Evolutionary conservation across 1,140 invertebrate genomes (phyloP).

Genomic region (Daktulosphaira vitifoliae): DNA sequence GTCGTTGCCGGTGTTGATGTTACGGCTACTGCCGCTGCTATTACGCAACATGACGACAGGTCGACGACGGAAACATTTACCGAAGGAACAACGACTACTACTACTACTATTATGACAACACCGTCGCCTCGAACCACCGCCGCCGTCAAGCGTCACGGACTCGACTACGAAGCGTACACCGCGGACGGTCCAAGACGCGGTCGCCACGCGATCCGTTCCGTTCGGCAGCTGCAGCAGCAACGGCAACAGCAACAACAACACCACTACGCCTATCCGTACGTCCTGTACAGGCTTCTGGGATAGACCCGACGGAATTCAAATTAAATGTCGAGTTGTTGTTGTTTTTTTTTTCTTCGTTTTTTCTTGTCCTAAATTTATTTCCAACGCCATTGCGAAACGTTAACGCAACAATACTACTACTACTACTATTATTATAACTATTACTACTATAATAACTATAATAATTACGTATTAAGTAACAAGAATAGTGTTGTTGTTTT

Average conservation of each 20-base stretch:
- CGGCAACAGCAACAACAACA: conserved; percentile 11
- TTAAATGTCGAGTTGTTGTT: too few species aligned
- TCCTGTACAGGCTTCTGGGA: conserved; percentile 20
- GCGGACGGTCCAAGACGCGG: conserved; percentile 2
- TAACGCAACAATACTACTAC: too few species aligned
- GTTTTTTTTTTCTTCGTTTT: too few species aligned
- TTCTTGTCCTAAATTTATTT: too few species aligned
- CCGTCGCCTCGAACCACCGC: conserved; percentile 35
- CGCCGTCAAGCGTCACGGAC: conserved; percentile 35
- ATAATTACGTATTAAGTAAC: too few species aligned
- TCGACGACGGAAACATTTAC: conserved; percentile 27
- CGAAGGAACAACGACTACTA: conserved; percentile 10
- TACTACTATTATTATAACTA: too few species aligned
- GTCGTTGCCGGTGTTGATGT: conserved; percentile 32
- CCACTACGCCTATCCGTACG: conserved; percentile 10
- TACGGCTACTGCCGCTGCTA: conserved; percentile 37
- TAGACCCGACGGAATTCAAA: too few species aligned
- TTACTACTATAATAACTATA: too few species aligned
- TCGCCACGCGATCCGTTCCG: conserved; percentile 4
- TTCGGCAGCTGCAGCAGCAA: too few species aligned
- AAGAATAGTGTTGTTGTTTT: too few species aligned
- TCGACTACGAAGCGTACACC: not conserved
- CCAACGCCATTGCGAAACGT: too few species aligned
- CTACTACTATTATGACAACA: conserved; percentile 11
- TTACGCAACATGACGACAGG: conserved; percentile 31